These are phyloP conservation scores for Tokudaia tokunoshimensis DNA, from an alignment of 2,797 vertebrate genomes.

Conservation along the genomic window DNA sequence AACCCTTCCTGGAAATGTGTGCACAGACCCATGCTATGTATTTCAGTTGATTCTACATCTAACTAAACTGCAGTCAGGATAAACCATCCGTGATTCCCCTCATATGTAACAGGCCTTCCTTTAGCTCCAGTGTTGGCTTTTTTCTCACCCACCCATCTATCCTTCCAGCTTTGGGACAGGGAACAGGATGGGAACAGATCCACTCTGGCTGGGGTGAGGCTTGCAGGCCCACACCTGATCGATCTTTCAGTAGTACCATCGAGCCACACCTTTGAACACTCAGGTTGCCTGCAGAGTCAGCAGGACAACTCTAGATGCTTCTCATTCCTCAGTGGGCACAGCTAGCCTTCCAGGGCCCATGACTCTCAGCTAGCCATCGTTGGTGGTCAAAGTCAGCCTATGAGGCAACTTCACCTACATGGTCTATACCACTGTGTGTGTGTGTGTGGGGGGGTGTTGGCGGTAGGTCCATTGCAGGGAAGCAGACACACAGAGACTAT, in stretches of 20 bases:
- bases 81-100: background rate
- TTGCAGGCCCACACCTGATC: background rate
- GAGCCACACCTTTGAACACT: background rate
- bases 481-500: background rate
- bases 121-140: background rate
- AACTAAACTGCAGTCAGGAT: background rate
- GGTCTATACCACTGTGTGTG: background rate
- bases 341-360: background rate
- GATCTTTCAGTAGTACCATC: background rate
- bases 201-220: background rate
- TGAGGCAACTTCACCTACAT: background rate
- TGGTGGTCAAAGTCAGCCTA: background rate
- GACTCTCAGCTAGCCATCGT: background rate
- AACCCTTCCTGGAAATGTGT: background rate
- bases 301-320: background rate
- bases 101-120: rapidly evolving
- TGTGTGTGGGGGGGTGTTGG: background rate
- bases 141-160: rapidly evolving
- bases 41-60: background rate
- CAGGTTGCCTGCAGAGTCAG: background rate
- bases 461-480: background rate
- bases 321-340: background rate
- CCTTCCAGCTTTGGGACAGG: rapidly evolving
- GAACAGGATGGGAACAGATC: too few species aligned
- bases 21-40: background rate